Conservation (phyloP, 1,140 invertebrate genomes). For the Penaeus japonicus region DNA sequence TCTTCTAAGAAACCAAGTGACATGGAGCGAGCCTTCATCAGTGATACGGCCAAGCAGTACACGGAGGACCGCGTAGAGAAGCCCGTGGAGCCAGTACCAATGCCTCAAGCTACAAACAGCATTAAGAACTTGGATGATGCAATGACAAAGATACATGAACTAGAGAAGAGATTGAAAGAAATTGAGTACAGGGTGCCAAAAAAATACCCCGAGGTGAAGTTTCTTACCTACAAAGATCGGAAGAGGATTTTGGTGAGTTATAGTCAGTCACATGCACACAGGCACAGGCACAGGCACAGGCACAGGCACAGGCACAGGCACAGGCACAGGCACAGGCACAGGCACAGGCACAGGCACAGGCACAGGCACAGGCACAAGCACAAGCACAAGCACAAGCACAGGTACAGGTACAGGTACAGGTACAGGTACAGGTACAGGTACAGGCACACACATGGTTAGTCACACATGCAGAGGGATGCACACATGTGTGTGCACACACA, state of each 20-base stretch:
- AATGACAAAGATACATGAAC: slow-evolving; percentile 39
- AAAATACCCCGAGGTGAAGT: slow-evolving; percentile 88
- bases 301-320: neutral
- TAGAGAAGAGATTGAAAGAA: slow-evolving; percentile 56
- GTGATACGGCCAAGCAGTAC: slow-evolving; percentile 26
- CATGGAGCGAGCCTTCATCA: slow-evolving; percentile 24
- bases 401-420: no score
- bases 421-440: no score
- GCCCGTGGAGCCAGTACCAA: no score
- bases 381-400: no score
- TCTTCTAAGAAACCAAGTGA: slow-evolving; percentile 42
- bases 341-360: neutral
- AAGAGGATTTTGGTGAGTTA: slow-evolving; percentile 85
- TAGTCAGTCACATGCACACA: neutral
- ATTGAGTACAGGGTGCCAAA: slow-evolving; percentile 69
- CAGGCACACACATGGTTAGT: no score
- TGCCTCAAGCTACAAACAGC: neutral
- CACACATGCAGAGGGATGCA: no score
- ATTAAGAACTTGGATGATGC: slow-evolving; percentile 36
- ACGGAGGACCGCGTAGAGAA: neutral
- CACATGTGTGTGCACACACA: neutral
- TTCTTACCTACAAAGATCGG: slow-evolving; percentile 86
- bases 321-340: no score
- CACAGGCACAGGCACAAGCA: no score
- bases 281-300: neutral